These are phyloP conservation scores for Onthophagus taurus DNA, from an alignment of 1,140 invertebrate genomes.

Conservation along the genomic window DNA sequence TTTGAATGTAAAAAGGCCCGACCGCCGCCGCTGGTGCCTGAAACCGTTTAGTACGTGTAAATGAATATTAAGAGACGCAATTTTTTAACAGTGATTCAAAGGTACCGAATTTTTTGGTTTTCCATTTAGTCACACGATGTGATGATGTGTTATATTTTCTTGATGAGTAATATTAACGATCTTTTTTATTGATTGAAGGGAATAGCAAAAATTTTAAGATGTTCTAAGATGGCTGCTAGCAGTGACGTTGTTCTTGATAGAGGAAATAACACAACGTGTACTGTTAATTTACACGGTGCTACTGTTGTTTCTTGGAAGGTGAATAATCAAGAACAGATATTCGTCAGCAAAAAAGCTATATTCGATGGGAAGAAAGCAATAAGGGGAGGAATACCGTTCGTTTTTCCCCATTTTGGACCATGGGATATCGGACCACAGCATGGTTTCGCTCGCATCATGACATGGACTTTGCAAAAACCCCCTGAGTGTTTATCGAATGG, in stretches of 20 bases:
- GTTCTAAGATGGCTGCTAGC: no score
- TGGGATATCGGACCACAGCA: slow-evolving; percentile 20
- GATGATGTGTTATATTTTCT: no score
- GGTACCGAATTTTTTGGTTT: no score
- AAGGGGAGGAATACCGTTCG: slow-evolving; percentile 19
- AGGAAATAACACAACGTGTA: slow-evolving; percentile 22
- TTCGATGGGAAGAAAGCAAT: slow-evolving; percentile 14
- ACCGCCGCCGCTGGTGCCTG: no score
- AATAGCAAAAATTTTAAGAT: no score
- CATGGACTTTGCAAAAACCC: slow-evolving; percentile 17
- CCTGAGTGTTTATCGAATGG: slow-evolving; percentile 12
- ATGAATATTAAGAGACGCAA: no score
- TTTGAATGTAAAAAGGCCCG: no score
- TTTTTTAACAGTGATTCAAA: no score
- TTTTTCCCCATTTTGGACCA: slow-evolving; percentile 19
- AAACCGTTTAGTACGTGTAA: no score
- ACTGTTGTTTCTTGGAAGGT: slow-evolving; percentile 23
- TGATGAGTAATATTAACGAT: no score
- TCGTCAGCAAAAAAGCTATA: slow-evolving; percentile 13
- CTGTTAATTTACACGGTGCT: slow-evolving; percentile 22
- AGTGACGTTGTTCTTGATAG: slow-evolving; percentile 19
- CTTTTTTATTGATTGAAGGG: no score
- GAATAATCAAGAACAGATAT: slow-evolving; percentile 24
- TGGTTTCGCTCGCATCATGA: slow-evolving; percentile 21
- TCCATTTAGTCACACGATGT: no score